Conservation (phyloP, 2,888 invertebrate species). For the Sarcophaga caerulescens region DNA sequence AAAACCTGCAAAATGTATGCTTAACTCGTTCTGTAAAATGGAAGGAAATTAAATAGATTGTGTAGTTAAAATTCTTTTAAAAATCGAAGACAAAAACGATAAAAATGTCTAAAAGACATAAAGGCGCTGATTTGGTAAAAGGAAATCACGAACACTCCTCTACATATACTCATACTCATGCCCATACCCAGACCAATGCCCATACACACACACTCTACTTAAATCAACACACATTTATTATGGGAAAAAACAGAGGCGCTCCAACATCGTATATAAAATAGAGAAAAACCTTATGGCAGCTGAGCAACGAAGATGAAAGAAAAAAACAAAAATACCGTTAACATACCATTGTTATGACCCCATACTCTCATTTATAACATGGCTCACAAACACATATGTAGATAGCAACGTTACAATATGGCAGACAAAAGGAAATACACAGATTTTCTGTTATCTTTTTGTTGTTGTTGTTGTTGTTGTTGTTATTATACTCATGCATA, state of each 20-base stretch:
- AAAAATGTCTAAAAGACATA: constrained; percentile 80
- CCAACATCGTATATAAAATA: constrained; percentile 9
- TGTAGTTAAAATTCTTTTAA: constrained; percentile 57
- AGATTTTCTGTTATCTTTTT: constrained; percentile 44
- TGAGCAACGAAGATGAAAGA: not conserved
- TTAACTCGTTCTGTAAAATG: not conserved
- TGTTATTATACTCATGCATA: constrained; percentile 7
- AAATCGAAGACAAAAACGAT: constrained; percentile 80
- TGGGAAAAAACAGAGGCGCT: not conserved
- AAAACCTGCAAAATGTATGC: not conserved
- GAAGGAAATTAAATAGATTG: not conserved
- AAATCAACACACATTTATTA: constrained; percentile 3
- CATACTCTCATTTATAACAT: constrained; percentile 19
- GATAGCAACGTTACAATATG: constrained; percentile 52
- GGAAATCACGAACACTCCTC: not conserved
- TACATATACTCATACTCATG: not conserved
- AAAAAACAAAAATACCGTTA: constrained; percentile 29
- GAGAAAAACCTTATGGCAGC: constrained; percentile 54
- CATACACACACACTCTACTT: not conserved
- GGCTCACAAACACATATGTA: constrained; percentile 32
- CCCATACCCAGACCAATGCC: not conserved
- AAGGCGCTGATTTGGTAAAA: constrained; percentile 65
- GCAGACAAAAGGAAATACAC: constrained; percentile 48
- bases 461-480: constrained; percentile 8
- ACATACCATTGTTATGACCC: constrained; percentile 46